Evolutionary conservation across 2,113 vertebrate genomes (phyloP), one percentile per base, ranked within the genome.

Genomic region (Seriola quinqueradiata): DNA sequence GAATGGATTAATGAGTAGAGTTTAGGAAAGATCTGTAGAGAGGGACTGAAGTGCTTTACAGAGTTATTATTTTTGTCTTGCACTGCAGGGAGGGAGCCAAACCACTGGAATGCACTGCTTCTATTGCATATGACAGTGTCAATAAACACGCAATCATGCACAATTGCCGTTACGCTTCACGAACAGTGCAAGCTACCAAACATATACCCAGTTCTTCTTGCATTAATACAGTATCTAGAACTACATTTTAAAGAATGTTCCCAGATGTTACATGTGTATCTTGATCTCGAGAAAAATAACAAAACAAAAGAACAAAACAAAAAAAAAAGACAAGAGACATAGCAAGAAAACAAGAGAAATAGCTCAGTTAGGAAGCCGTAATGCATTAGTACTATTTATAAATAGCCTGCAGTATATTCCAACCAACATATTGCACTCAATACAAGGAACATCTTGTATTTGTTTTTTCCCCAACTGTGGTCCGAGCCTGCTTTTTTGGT

Each of bases 371-470:
- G 2, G 3, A 66, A 65, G 17, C 12, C 42, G 32, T 34, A 55
- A 48, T 58, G 25, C 14, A 17, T 50, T 38, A 9, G 12, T 57
- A 13, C 46, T 21, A 23, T 70, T 52, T 60, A 79, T 40, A 64
- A 79, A 74, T 40, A 58, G 40, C 58, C 66, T 66, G 71, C 40
- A 32, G 77, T 52, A 46, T 66, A 44, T 58, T 66, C 11, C 34
- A 48, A 16, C 46, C 40, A 57, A 69, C 55, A 40, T 70, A 38
- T 46, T 85, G 32, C 54, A 57, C 54, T 76, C 23, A 70, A 0
- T 52, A 38, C 8, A 0, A 70, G 46, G 10, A 63, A 76, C 61
- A 12, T 25, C 17, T 34, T 34, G 65, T 28, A 28, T 23, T 54
- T 42, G 25, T 42, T 42, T 42, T 11, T 42, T 6, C 34, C 10